These are phyloP conservation scores for Oxyura jamaicensis DNA, from an alignment of 2,113 vertebrate genomes.

Conservation along the genomic window DNA sequence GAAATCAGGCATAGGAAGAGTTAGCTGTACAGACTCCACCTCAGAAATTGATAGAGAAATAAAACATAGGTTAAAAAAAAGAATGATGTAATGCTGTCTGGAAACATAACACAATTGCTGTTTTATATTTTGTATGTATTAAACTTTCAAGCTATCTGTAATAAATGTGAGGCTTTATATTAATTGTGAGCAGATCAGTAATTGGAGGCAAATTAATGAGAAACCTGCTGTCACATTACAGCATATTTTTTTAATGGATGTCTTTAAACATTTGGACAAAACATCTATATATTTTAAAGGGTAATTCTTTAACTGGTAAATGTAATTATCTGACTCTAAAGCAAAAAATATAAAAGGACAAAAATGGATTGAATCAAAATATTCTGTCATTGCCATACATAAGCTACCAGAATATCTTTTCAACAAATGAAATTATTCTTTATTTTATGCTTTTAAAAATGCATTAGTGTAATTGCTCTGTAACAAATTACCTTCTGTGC, in stretches of 20 bases:
- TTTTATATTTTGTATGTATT: slow-evolving; percentile 5
- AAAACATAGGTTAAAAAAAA: neutral
- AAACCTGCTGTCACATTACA: slow-evolving; percentile 75
- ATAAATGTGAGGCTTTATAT: slow-evolving; percentile 62
- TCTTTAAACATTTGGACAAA: slow-evolving; percentile 86
- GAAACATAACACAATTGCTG: neutral
- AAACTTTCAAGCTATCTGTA: slow-evolving; percentile 44
- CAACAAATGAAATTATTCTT: slow-evolving; percentile 85
- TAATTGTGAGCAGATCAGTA: slow-evolving; percentile 72
- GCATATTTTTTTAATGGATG: slow-evolving; percentile 65
- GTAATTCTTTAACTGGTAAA: slow-evolving; percentile 82
- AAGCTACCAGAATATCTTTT: slow-evolving; percentile 88
- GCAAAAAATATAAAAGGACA: slow-evolving; percentile 51
- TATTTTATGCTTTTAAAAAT: slow-evolving; percentile 92
- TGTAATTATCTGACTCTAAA: slow-evolving; percentile 79
- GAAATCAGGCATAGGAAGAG: neutral
- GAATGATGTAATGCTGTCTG: neutral
- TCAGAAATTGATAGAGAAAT: slow-evolving; percentile 21
- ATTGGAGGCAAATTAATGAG: slow-evolving; percentile 72
- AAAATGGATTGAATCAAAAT: slow-evolving; percentile 90
- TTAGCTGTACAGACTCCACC: neutral
- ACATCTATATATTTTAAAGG: slow-evolving; percentile 74
- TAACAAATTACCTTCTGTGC: slow-evolving; percentile 92
- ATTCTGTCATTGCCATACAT: slow-evolving; percentile 87
- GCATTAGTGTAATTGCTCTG: slow-evolving; percentile 97